Percentiles rank a stretch among this genome's conserved stretches.
Conservation (phyloP, 2,797 vertebrate species). For the Leptatherina wallacei region DNA sequence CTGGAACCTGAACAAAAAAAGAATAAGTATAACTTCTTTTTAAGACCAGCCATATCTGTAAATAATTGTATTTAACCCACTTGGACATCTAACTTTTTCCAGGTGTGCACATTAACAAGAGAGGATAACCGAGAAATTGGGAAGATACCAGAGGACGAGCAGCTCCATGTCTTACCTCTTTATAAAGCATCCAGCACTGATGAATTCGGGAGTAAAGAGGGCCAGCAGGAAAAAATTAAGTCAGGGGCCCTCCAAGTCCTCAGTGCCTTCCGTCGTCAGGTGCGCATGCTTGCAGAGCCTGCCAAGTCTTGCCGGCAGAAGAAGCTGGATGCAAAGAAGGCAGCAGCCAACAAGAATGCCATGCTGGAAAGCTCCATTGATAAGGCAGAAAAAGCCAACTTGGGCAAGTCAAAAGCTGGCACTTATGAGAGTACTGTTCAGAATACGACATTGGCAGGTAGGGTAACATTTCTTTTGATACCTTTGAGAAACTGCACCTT, state of each 20-base stretch:
- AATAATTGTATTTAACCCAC: constrained; percentile 1
- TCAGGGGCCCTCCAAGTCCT: constrained; percentile 95
- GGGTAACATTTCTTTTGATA: constrained; percentile 14
- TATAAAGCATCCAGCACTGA: constrained; percentile 94
- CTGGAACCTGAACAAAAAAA: background rate
- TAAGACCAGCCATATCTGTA: background rate
- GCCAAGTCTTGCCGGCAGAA: constrained; percentile 95
- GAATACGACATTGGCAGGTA: constrained; percentile 77
- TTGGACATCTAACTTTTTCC: constrained; percentile 28
- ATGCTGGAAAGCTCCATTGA: constrained; percentile 83
- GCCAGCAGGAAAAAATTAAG: constrained; percentile 92
- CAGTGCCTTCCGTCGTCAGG: constrained; percentile 91
- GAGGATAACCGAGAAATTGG: constrained; percentile 96
- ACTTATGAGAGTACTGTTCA: constrained; percentile 78
- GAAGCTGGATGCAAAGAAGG: constrained; percentile 95
- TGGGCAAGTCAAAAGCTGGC: constrained; percentile 86
- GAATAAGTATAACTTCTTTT: background rate
- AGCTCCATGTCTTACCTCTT: constrained; percentile 95
- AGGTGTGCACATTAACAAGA: constrained; percentile 97
- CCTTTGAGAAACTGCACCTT: constrained; percentile 1
- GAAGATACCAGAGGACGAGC: constrained; percentile 93
- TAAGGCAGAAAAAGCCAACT: constrained; percentile 89
- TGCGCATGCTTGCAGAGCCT: constrained; percentile 93
- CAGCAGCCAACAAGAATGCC: constrained; percentile 89
- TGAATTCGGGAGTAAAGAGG: constrained; percentile 93